Evolutionary conservation across 2,797 vertebrate species (phyloP).

Genomic region (Squalus acanthias): DNA sequence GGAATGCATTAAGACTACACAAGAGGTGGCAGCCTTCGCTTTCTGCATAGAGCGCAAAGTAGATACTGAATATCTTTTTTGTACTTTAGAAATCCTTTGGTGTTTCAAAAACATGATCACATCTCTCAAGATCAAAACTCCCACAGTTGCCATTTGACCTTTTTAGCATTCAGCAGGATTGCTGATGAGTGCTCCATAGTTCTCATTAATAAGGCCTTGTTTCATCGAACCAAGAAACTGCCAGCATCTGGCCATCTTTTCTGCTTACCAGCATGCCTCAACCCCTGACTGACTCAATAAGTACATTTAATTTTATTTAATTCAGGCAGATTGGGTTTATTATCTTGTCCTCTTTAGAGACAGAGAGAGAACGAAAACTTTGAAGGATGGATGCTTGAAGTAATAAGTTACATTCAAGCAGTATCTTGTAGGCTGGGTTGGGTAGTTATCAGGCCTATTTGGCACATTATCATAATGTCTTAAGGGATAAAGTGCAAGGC

Average conservation of each 20-base stretch:
- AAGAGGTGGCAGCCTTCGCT: neutral
- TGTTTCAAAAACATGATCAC: neutral
- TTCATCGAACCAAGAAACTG: conserved; percentile 6
- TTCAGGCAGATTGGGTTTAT: conserved; percentile 3
- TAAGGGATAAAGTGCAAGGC: conserved; percentile 1
- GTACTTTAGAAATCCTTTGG: neutral
- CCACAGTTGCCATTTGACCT: neutral
- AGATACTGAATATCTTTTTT: neutral
- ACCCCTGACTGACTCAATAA: neutral
- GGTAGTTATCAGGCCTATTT: neutral
- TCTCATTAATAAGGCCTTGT: conserved; percentile 11
- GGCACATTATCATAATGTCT: conserved; percentile 9
- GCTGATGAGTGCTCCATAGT: neutral
- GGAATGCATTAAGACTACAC: neutral
- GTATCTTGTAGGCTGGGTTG: neutral
- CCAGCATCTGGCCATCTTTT: neutral
- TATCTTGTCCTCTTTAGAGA: neutral
- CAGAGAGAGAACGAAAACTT: neutral
- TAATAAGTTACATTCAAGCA: neutral
- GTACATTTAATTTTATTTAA: neutral
- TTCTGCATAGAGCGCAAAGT: neutral
- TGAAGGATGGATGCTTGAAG: conserved; percentile 4
- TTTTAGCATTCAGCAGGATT: neutral
- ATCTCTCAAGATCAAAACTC: neutral
- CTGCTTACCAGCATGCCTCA: neutral